Conservation (phyloP, 2,888 invertebrate genomes). For the Callinectes sapidus region DNA sequence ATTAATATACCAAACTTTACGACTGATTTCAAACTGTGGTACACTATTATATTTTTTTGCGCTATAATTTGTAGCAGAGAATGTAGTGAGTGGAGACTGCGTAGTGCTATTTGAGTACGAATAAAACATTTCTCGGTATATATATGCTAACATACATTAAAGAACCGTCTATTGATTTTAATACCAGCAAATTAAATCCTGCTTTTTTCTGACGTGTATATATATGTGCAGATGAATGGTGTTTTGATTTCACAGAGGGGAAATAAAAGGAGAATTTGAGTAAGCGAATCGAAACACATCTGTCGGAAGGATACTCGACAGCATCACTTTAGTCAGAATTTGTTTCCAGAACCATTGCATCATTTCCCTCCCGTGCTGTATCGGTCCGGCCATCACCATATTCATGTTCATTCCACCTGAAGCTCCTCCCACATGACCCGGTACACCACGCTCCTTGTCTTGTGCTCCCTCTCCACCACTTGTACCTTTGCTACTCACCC, state of each 20-base stretch:
- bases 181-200: not conserved
- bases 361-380: not conserved
- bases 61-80: not conserved
- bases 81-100: not conserved
- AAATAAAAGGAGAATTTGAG: not conserved
- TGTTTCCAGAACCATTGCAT: not conserved
- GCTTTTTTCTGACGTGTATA: not conserved
- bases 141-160: too few relatives aligned
- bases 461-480: not conserved
- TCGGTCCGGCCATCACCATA: constrained; percentile 5
- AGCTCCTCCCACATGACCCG: not conserved
- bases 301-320: not conserved
- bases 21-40: not conserved
- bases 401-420: not conserved
- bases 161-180: too few relatives aligned
- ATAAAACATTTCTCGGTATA: not conserved
- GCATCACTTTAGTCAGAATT: constrained; percentile 3
- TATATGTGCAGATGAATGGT: not conserved
- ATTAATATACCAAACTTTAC: not conserved
- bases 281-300: not conserved
- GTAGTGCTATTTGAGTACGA: not conserved
- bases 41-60: not conserved
- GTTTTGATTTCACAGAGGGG: not conserved
- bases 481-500: not conserved
- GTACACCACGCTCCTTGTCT: not conserved